These are phyloP conservation scores for Delichon dasypus DNA, from an alignment of 2,797 vertebrate genomes.

Conservation along the genomic window DNA sequence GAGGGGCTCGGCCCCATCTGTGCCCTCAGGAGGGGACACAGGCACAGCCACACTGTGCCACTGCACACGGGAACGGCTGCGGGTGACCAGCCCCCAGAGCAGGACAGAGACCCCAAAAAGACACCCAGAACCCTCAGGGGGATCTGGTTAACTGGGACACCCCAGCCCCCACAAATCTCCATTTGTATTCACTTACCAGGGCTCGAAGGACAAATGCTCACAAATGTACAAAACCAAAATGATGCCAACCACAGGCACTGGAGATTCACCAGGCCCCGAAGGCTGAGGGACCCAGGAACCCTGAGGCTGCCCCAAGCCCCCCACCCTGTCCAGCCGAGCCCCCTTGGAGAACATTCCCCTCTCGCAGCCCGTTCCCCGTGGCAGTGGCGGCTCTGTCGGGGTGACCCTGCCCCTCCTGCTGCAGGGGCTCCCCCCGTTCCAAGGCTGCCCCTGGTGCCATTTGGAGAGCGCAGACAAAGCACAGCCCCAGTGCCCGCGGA, in stretches of 20 bases:
- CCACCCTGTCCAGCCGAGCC: neutral
- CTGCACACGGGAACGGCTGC: rapidly evolving
- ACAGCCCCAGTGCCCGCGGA: neutral
- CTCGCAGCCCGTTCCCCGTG: rapidly evolving
- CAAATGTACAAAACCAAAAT: neutral
- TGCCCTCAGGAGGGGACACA: neutral
- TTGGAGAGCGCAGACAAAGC: neutral
- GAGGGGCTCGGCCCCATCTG: neutral
- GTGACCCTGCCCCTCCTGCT: neutral
- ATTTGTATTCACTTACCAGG: neutral
- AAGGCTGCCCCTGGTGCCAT: constrained; percentile 32
- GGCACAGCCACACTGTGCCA: neutral
- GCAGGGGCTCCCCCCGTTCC: neutral
- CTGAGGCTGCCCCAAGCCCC: neutral
- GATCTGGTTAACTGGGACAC: neutral
- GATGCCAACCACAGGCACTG: neutral
- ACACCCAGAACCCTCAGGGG: neutral
- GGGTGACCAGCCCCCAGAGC: rapidly evolving
- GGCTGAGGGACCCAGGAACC: rapidly evolving
- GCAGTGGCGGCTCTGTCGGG: neutral
- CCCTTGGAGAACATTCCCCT: rapidly evolving
- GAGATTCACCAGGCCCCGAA: neutral
- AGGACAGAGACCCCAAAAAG: neutral
- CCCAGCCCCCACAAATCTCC: neutral
- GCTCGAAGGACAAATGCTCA: neutral